Percentiles rank a stretch among this genome's conserved stretches.
Evolutionary conservation across 2,888 invertebrate genomes (phyloP).

Genomic region (Rhogogaster chlorosoma): DNA sequence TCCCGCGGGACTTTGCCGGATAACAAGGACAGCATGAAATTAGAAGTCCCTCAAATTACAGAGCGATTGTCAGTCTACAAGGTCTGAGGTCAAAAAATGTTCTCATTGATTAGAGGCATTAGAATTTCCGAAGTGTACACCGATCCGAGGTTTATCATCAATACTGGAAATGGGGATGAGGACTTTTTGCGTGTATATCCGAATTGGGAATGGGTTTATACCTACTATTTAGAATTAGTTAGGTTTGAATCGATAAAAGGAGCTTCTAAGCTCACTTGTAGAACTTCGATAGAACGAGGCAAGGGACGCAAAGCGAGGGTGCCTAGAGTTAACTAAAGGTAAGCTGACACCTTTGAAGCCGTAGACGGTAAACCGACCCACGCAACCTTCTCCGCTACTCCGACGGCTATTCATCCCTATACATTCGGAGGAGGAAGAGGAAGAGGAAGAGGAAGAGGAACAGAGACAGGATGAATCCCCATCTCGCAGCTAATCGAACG

Average conservation of each 20-base stretch:
- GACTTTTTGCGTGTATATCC: not conserved
- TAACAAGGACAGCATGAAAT: slow-evolving; percentile 21
- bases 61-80: not conserved
- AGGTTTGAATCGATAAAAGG: slow-evolving; percentile 25
- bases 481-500: slow-evolving; percentile 40
- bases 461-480: not conserved
- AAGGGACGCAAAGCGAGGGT: slow-evolving; percentile 2
- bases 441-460: not conserved
- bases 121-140: not conserved
- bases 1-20: not conserved
- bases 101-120: not conserved
- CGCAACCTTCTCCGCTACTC: not conserved
- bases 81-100: not conserved
- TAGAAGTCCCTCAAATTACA: not conserved
- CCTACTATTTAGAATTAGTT: not conserved
- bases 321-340: slow-evolving; percentile 44
- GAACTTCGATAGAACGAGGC: slow-evolving; percentile 30
- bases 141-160: not conserved
- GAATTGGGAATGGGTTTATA: not conserved
- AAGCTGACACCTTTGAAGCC: slow-evolving; percentile 54
- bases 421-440: not conserved
- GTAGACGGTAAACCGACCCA: slow-evolving; percentile 32
- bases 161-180: not conserved
- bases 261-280: slow-evolving; percentile 42
- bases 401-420: slow-evolving; percentile 17